Base-by-base conservation (phyloP, 35 echinoderm and acorn worm species). In the Apostichopus californicus region DNA sequence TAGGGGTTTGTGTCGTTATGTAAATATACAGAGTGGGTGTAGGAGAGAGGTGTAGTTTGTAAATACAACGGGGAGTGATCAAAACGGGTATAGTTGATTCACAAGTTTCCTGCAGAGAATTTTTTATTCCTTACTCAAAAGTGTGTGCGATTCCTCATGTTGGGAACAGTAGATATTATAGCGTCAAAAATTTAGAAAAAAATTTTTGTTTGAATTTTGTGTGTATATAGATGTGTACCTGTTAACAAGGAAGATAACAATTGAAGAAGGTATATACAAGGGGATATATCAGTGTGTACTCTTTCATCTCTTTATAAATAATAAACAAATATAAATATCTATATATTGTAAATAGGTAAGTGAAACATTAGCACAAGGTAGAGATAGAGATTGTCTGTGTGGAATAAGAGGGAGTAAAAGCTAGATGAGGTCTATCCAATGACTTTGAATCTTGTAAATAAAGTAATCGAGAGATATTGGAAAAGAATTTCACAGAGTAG, bases 91-190 rank as follows among this genome's bases (percentile, higher is more conserved):
- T 58, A 12, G 8, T 17, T 58, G 81, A 85, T 85, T 85, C 81
- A 85, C 55, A 85, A 85, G 17, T 85, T 46, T 85, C 81, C 54
- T 85, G 57, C 58, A 85, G 81, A 85, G 28, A 85, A 75, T 18
- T 59, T 46, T 85, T 58, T 85, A 85, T 85, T 85, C 81, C 81
- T 85, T 85, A 85, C 58, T 59, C 81, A 58, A 75, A 85, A 85
- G 81, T 85, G 81, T 85, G 81, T 85, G 81, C 81, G 15, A 58
- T 85, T 46, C 57, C 18, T 59, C 57, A 21, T 18, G 54, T 85
- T 2, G 81, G 81, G 56, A 85, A 56, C 54, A 85, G 71, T 75
- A 17, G 20, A 18, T n/a, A 75, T 75, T 18, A 18, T 75, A 18
- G 17, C 71, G 20, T 18, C n/a, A 21, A 75, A 75, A 75, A 73